Percentiles rank a stretch among this genome's conserved stretches.
phyloP scores from a whole-genome alignment of 2,113 vertebrate species.

The Crocuta crocuta region DNA sequence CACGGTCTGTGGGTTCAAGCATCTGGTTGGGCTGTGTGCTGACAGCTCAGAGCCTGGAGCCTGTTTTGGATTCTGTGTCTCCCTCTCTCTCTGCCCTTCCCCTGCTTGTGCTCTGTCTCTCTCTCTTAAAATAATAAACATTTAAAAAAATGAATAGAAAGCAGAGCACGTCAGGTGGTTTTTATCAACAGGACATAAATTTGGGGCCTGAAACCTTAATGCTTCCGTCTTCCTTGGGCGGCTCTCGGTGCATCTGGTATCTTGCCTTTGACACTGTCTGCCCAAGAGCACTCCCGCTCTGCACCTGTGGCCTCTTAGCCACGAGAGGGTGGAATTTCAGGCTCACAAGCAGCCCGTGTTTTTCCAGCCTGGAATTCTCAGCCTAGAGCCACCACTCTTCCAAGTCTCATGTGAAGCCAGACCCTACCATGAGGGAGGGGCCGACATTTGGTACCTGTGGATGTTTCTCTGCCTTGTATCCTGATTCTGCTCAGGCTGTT shows the following conservation, averaged over 20 bases:
- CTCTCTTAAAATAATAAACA: too few relatives aligned
- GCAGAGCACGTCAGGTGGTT: not conserved
- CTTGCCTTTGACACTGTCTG: not conserved
- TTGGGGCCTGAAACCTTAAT: not conserved
- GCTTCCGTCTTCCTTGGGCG: not conserved
- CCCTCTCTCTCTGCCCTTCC: too few relatives aligned
- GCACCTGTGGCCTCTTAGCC: not conserved
- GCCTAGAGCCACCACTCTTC: not conserved
- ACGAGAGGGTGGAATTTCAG: not conserved
- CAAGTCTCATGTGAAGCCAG: not conserved
- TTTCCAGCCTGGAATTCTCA: not conserved
- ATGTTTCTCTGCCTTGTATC: not conserved
- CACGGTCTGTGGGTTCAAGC: too few relatives aligned
- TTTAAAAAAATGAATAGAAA: not conserved
- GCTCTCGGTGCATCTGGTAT: not conserved
- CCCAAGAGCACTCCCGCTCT: not conserved
- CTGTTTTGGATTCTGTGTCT: too few relatives aligned
- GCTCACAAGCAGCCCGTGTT: not conserved
- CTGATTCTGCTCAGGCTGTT: not conserved
- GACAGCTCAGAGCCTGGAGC: too few relatives aligned
- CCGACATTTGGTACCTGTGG: not conserved
- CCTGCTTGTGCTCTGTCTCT: too few relatives aligned
- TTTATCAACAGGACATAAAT: not conserved
- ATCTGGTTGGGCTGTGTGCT: too few relatives aligned
- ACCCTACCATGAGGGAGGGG: not conserved